These are phyloP conservation scores for Amitus sp. DNA, from an alignment of 2,888 invertebrate genomes.

Conservation along the genomic window DNA sequence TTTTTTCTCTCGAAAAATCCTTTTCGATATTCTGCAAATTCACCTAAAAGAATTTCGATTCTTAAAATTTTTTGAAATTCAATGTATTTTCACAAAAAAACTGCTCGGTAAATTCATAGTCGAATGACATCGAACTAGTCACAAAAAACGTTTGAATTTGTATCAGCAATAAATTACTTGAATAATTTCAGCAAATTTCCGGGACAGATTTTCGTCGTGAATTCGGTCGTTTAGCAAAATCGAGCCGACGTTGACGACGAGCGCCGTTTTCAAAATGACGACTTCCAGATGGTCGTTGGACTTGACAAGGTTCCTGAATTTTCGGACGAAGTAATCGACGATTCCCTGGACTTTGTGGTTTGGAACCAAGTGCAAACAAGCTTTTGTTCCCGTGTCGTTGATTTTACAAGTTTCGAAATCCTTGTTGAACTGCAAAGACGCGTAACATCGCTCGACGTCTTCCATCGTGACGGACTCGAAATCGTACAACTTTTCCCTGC, in stretches of 20 bases:
- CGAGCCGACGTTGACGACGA: slow-evolving; percentile 19
- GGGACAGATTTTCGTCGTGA: not conserved
- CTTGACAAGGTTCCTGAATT: not conserved
- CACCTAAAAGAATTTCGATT: slow-evolving; percentile 13
- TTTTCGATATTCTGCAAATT: slow-evolving; percentile 13
- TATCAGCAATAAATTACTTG: not conserved
- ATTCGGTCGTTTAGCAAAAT: slow-evolving; percentile 17
- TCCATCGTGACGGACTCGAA: not conserved
- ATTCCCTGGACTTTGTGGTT: not conserved
- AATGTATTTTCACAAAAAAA: not conserved
- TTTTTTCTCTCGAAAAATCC: slow-evolving; percentile 3
- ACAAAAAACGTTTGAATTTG: not conserved
- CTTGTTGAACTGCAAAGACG: not conserved
- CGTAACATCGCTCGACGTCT: slow-evolving; percentile 1
- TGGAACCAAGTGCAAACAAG: not conserved
- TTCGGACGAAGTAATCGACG: not conserved
- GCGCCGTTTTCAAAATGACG: slow-evolving; percentile 29
- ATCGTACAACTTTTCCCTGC: not conserved
- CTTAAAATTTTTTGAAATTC: not conserved
- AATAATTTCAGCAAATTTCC: not conserved
- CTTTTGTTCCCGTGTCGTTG: slow-evolving; percentile 15
- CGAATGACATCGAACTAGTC: too few species aligned
- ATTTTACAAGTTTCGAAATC: slow-evolving; percentile 4
- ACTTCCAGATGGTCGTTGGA: not conserved
- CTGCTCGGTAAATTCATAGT: too few species aligned